Base-by-base conservation (phyloP, 2,888 invertebrate species). In the Aspidapion aeneum region DNA sequence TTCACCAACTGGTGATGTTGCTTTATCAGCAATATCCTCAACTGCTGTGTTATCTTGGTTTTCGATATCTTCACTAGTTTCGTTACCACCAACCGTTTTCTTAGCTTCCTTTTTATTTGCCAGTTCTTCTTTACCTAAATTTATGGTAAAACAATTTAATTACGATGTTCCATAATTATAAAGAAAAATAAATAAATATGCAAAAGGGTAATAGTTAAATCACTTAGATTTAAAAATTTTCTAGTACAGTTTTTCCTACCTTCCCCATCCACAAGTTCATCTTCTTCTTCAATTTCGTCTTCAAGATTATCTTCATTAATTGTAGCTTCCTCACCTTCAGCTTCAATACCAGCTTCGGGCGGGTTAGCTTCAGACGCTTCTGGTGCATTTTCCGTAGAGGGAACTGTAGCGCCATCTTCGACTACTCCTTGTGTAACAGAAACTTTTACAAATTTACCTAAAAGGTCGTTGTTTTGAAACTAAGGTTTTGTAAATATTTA, bases 1-100 rank as follows among this genome's bases (percentile, higher is more conserved):
- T 52, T 52, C 52, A 17, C 3, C 61, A 3, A 60, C 18, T 5
- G 85, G 85, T 0, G 85, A 85, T 0, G 85, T 85, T 0, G 84
- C 83, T 70, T 85, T 85, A 67, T 85, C 84, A 3, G 73, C 75
- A 22, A 66, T 72, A 66, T 35, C 35, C 12, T 3, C 12, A 35
- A 35, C 35, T 12, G n/a, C n/a, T 18, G 64, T 65, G n/a, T 67
- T 69, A 56, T 65, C 70, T 55, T 67, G 68, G 16, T 66, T 68
- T 21, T 72, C 71, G n/a, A 61, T 65, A 58, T 69, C 70, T 17
- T 66, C 67, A 49, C 67, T 70, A 52, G 59, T 67, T 58, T 71
- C 68, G 51, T 66, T 56, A 63, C 67, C 65, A 16, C 65, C 65
- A 60, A 61, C 66, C 20, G 60, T 62, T 9, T 35, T 58, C 22